Evolutionary conservation across 2,888 invertebrate genomes (phyloP).

Genomic region (Stenodema calcarata): DNA sequence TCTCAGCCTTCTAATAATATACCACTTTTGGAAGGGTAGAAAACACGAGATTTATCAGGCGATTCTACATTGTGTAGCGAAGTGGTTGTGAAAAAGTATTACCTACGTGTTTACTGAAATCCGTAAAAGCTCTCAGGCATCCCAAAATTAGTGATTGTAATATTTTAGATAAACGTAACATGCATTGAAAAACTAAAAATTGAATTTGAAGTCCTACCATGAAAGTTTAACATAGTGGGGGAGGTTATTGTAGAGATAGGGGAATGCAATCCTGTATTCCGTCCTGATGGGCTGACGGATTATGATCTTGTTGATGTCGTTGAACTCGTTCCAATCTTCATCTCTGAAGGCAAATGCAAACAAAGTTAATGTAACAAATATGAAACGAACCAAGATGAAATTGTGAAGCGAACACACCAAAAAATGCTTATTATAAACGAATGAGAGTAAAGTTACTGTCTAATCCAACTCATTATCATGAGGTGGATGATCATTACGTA

Average conservation of each 20-base stretch:
- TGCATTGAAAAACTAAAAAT: no score
- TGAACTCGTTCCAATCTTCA: slow-evolving; percentile 99
- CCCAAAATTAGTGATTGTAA: no score
- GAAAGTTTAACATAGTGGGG: slow-evolving; percentile 98
- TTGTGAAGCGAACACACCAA: not conserved
- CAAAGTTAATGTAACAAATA: slow-evolving; percentile 44
- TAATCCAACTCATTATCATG: no score
- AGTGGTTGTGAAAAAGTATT: not conserved
- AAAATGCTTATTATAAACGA: not conserved
- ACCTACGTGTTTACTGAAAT: not conserved
- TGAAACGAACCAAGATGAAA: slow-evolving; percentile 11
- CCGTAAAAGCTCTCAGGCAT: no score
- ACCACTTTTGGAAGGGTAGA: not conserved
- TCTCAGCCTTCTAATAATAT: slow-evolving; percentile 11
- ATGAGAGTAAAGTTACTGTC: no score
- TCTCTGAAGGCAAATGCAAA: slow-evolving; percentile 69
- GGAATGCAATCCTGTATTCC: slow-evolving; percentile 99
- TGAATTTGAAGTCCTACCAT: slow-evolving; percentile 75
- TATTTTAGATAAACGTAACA: no score
- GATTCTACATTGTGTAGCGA: slow-evolving; percentile 12
- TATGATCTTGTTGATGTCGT: slow-evolving; percentile 99
- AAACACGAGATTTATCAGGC: not conserved
- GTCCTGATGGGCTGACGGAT: slow-evolving; percentile 98
- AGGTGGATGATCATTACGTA: no score
- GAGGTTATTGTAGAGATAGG: slow-evolving; percentile 98